Conservation (phyloP, 2,888 invertebrate species). For the Lasius fuliginosus region DNA sequence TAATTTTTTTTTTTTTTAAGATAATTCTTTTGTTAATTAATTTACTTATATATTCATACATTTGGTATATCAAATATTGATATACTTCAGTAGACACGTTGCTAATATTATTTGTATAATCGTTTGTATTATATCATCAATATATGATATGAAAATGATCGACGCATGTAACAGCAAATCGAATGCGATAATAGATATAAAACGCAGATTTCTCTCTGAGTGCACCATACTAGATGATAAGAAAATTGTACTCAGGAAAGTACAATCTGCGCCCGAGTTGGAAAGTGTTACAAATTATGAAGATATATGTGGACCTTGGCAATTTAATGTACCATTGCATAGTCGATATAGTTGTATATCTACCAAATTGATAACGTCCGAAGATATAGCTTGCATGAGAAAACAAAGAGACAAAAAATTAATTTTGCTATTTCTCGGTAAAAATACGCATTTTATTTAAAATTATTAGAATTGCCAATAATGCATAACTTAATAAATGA, state of each 20-base stretch:
- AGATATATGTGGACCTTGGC: slow-evolving; percentile 79
- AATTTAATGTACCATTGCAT: slow-evolving; percentile 71
- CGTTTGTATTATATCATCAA: not conserved
- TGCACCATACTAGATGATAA: slow-evolving; percentile 14
- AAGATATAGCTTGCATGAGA: slow-evolving; percentile 74
- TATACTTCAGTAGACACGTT: slow-evolving; percentile 28
- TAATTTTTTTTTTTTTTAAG: not conserved
- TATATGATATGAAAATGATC: slow-evolving; percentile 6
- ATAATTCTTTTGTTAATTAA: slow-evolving; percentile 30
- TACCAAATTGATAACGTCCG: slow-evolving; percentile 75
- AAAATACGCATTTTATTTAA: slow-evolving; percentile 46
- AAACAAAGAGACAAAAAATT: slow-evolving; percentile 70
- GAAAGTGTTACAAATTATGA: slow-evolving; percentile 77
- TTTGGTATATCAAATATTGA: slow-evolving; percentile 10
- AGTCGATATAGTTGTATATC: slow-evolving; percentile 54
- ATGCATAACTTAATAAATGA: slow-evolving; percentile 7
- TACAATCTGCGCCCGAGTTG: slow-evolving; percentile 63
- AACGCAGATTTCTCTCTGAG: slow-evolving; percentile 66
- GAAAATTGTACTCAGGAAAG: slow-evolving; percentile 35
- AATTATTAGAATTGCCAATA: slow-evolving; percentile 25
- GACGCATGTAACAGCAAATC: not conserved
- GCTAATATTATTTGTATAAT: slow-evolving; percentile 1
- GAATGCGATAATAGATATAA: slow-evolving; percentile 51
- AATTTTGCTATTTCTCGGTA: slow-evolving; percentile 77
- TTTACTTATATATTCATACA: slow-evolving; percentile 28